Conservation (phyloP, 2,113 vertebrate species). For the Pluvianellus socialis region DNA sequence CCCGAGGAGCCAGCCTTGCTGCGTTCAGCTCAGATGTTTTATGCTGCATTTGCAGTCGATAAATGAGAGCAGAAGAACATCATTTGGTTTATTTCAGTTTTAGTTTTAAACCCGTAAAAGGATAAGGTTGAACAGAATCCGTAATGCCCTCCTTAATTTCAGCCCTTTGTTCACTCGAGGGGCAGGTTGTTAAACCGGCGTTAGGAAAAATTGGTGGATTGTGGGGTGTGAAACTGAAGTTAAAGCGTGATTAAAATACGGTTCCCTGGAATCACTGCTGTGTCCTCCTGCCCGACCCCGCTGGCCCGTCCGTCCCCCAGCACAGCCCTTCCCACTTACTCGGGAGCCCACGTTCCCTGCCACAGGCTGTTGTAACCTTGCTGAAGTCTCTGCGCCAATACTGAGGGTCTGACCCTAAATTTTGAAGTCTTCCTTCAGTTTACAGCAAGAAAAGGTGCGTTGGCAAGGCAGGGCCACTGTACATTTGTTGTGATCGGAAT, state of each 20-base stretch:
- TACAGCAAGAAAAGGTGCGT: neutral
- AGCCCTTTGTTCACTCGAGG: neutral
- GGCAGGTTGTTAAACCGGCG: neutral
- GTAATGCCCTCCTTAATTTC: neutral
- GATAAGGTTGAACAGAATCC: neutral
- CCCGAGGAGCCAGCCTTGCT: neutral
- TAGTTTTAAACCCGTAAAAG: neutral
- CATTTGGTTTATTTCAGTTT: neutral
- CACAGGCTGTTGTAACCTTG: neutral
- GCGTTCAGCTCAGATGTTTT: neutral
- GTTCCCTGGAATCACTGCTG: fast-evolving
- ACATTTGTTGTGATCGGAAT: fast-evolving
- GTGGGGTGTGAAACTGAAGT: neutral
- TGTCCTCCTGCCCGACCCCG: neutral
- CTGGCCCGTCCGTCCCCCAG: neutral
- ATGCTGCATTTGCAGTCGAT: neutral
- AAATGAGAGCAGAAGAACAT: neutral
- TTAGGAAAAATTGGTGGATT: neutral
- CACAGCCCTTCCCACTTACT: neutral
- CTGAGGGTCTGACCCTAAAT: neutral
- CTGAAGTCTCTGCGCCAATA: neutral
- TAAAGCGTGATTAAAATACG: neutral
- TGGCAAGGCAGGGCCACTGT: neutral
- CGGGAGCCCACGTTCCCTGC: neutral
- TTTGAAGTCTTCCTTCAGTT: neutral